Percentiles rank a stretch among this genome's conserved stretches.
phyloP scores from a whole-genome alignment of 2,797 vertebrate genomes.

The Leuciscus waleckii region DNA sequence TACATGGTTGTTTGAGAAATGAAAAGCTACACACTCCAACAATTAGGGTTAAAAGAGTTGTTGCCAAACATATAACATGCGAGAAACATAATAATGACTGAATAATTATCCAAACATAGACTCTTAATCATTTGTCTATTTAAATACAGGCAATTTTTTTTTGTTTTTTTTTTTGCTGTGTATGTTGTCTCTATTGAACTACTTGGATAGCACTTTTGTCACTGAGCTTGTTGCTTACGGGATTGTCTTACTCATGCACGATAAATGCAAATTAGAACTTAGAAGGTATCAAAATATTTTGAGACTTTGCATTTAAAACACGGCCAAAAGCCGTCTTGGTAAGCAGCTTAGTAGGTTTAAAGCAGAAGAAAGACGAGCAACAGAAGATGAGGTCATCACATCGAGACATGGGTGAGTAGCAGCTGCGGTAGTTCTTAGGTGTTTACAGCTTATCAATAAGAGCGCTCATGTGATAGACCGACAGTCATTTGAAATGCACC shows the following conservation, averaged over 20 bases:
- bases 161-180: no score
- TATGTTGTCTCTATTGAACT: not conserved
- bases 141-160: no score
- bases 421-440: not conserved
- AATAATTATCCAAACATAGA: no score
- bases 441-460: slow-evolving; percentile 46
- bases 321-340: not conserved
- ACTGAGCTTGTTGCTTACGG: not conserved
- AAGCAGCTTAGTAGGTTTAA: slow-evolving; percentile 32
- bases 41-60: no score
- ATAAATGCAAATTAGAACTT: slow-evolving; percentile 14
- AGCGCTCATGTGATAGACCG: slow-evolving; percentile 17
- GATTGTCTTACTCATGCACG: slow-evolving; percentile 20
- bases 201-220: slow-evolving; percentile 5
- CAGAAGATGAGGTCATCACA: slow-evolving; percentile 37
- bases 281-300: slow-evolving; percentile 11
- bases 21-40: no score
- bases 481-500: slow-evolving; percentile 40
- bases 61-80: no score
- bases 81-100: no score
- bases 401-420: not conserved
- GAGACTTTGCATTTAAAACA: slow-evolving; percentile 16
- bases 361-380: slow-evolving; percentile 8
- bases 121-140: no score
- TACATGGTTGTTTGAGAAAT: no score